Base-by-base conservation (phyloP, 1,140 invertebrate species). In the Drosophila tropicalis region DNA sequence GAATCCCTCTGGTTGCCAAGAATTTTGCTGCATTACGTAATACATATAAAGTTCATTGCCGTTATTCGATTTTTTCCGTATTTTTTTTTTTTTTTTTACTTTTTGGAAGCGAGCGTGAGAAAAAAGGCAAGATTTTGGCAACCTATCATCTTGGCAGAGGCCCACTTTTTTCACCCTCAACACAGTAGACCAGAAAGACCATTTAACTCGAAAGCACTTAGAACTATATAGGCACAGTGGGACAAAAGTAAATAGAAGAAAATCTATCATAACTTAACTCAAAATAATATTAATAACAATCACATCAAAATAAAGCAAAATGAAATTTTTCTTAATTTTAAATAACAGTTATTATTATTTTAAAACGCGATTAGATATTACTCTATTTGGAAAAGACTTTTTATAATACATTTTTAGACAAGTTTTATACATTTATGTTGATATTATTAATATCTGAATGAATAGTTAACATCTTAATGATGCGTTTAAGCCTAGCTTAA, bases 61-160 rank as follows among this genome's bases (percentile, higher is more conserved):
- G 76, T 76, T 76, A 75, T 64, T 67, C 74, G 62, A 72, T 76
- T 58, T 63, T 61, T 39, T 67, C 76, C 87, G 64, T 86, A 64
- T 75, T 60, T 58, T 61, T 61, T 76, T 86, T 69, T 75, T 60
- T 58, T 61, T 61, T 76, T 25, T 25, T 25, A 4, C 4, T 25
- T 81, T 86, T 86, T 86, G 84, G 83, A 87, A 83, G 70, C 84
- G 79, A 89, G 73, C 70, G 79, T 87, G 83, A 69, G 83, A 82
- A 86, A 87, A 84, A 82, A 76, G 73, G 73, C 67, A 68, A 79
- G 70, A 82, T 87, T 87, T 86, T 87, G 83, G 83, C 83, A 87
- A 83, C 63, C 80, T 70, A 86, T 69, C 83, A 83, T 86, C 76
- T 87, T 87, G 83, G 83, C 83, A 89, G 78, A 81, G 71, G 75